phyloP scores from a whole-genome alignment of 2,888 invertebrate genomes.

The Drosophila pegasa region DNA sequence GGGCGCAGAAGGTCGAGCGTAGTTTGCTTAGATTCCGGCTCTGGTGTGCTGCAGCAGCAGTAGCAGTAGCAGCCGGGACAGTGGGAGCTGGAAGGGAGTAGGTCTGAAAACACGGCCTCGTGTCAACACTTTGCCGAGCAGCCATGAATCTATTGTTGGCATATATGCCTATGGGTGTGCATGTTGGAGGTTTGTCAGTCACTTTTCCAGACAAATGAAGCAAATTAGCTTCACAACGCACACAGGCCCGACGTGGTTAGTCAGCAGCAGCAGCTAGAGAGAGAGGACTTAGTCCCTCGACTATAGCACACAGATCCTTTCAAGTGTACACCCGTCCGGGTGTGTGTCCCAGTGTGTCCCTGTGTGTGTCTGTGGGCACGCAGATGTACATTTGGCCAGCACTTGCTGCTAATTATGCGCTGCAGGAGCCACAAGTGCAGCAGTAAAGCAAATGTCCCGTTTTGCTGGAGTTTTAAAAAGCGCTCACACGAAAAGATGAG shows the following conservation, averaged over 20 bases:
- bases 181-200: slow-evolving; percentile 42
- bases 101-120: slow-evolving; percentile 64
- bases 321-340: neutral
- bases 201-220: slow-evolving; percentile 67
- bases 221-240: slow-evolving; percentile 76
- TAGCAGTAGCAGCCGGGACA: slow-evolving; percentile 31
- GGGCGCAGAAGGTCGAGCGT: neutral
- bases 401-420: slow-evolving; percentile 69
- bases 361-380: neutral
- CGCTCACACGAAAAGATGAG: slow-evolving; percentile 40
- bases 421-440: slow-evolving; percentile 30
- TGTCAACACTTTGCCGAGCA: slow-evolving; percentile 68
- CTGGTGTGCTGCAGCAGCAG: slow-evolving; percentile 44
- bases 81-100: slow-evolving; percentile 2
- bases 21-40: slow-evolving; percentile 51
- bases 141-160: slow-evolving; percentile 42
- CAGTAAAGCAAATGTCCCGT: slow-evolving; percentile 23
- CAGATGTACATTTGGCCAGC: slow-evolving; percentile 55
- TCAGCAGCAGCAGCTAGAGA: slow-evolving; percentile 15
- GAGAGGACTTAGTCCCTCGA: slow-evolving; percentile 10
- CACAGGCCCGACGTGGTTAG: slow-evolving; percentile 27
- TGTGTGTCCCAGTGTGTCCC: neutral
- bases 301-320: slow-evolving; percentile 11
- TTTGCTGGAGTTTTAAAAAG: slow-evolving; percentile 51
- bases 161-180: slow-evolving; percentile 19